These are phyloP conservation scores for Cosmia pyralina DNA, from an alignment of 2,888 invertebrate species.

Conservation along the genomic window DNA sequence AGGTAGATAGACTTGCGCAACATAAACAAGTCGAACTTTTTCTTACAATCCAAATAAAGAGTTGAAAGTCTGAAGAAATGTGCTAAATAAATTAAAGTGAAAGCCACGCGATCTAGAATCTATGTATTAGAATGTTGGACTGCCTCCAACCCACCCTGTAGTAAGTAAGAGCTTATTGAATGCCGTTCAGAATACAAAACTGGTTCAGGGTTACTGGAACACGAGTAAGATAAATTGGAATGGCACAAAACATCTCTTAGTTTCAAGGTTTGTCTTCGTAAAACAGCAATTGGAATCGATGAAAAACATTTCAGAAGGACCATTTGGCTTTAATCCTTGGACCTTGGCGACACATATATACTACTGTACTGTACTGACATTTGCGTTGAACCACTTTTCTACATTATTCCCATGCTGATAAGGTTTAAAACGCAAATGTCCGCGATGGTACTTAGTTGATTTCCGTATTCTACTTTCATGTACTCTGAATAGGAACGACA, in stretches of 20 bases:
- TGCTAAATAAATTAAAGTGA: constrained; percentile 30
- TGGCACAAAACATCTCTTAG: constrained; percentile 31
- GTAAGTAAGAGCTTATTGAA: constrained; percentile 55
- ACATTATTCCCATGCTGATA: too few relatives aligned
- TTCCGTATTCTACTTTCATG: not conserved
- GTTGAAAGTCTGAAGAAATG: constrained; percentile 23
- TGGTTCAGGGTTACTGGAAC: constrained; percentile 56
- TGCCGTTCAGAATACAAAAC: constrained; percentile 41
- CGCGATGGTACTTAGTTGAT: too few relatives aligned
- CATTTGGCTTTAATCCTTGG: constrained; percentile 1
- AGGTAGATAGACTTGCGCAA: constrained; percentile 2
- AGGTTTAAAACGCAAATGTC: too few relatives aligned
- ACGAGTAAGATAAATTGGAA: constrained; percentile 49
- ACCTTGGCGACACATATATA: not conserved
- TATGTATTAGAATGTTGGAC: constrained; percentile 62
- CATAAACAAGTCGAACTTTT: constrained; percentile 31
- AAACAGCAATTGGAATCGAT: constrained; percentile 14
- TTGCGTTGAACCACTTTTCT: too few relatives aligned
- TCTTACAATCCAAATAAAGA: constrained; percentile 25
- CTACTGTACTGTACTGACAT: too few relatives aligned
- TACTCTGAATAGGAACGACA: not conserved
- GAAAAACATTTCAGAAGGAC: not conserved
- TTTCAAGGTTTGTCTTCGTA: constrained; percentile 31
- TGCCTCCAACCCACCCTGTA: constrained; percentile 50
- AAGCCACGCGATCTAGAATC: constrained; percentile 42